Conservation (phyloP, 1,140 invertebrate genomes). For the Diachasma alloeum region DNA sequence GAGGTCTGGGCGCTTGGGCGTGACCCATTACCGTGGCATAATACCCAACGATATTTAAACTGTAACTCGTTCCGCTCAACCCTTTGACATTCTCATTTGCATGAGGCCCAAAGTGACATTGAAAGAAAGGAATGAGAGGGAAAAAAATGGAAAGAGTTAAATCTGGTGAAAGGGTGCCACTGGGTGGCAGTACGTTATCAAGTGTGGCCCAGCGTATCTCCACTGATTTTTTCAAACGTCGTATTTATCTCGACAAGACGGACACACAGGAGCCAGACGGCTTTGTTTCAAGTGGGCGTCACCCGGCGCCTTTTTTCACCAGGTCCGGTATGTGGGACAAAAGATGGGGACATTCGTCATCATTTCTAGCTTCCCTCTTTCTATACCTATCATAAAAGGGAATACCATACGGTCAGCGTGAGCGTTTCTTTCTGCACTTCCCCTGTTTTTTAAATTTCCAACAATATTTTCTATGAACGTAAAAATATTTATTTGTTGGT, state of each 20-base stretch:
- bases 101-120: conserved; percentile 23
- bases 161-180: not conserved
- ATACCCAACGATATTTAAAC: conserved; percentile 38
- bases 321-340: conserved; percentile 34
- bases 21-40: conserved; percentile 57
- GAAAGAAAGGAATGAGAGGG: not conserved
- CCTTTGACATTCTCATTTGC: conserved; percentile 36
- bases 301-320: conserved; percentile 41
- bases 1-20: conserved; percentile 42
- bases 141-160: conserved; percentile 1
- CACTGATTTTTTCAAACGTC: not conserved
- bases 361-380: not conserved
- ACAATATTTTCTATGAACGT: too few species aligned
- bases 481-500: too few species aligned
- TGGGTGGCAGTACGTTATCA: conserved; percentile 4
- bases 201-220: not conserved
- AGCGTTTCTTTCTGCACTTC: not conserved
- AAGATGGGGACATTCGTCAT: conserved; percentile 44
- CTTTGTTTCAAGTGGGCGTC: conserved; percentile 42
- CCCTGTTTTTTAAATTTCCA: too few species aligned
- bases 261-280: conserved; percentile 12
- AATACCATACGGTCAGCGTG: conserved; percentile 7
- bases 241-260: conserved; percentile 12
- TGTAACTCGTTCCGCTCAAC: conserved; percentile 37
- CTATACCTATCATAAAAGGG: not conserved